These are phyloP conservation scores for Nebria salina DNA, from an alignment of 2,888 invertebrate genomes.

Conservation along the genomic window DNA sequence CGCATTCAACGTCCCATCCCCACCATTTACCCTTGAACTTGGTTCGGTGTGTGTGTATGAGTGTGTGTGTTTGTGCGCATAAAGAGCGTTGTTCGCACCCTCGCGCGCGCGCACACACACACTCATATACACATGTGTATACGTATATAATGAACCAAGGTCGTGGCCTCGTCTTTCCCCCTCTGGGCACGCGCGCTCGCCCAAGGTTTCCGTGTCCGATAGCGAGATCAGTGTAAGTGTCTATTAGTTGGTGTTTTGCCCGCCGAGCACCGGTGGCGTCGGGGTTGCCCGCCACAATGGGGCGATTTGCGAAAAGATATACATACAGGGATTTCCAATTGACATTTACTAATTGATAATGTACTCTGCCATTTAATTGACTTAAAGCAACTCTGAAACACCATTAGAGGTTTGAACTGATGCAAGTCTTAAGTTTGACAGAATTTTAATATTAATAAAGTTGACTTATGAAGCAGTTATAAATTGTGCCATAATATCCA, in stretches of 20 bases:
- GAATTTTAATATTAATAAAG: not conserved
- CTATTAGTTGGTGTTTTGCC: not conserved
- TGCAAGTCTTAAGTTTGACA: no score
- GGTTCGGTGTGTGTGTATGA: constrained; percentile 53
- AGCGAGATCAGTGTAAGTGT: constrained; percentile 9
- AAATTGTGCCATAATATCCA: not conserved
- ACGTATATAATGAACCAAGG: constrained; percentile 20
- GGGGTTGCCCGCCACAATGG: constrained; percentile 29
- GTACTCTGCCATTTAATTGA: no score
- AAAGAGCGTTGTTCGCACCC: constrained; percentile 41
- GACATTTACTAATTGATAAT: no score
- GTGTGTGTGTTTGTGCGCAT: constrained; percentile 14
- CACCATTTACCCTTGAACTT: constrained; percentile 64
- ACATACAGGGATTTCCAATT: no score
- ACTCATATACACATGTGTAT: constrained; percentile 6
- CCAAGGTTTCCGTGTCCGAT: constrained; percentile 27
- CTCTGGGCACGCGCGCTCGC: constrained; percentile 41
- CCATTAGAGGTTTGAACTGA: no score
- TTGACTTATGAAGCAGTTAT: not conserved
- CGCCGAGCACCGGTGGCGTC: constrained; percentile 27
- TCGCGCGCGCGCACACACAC: constrained; percentile 29
- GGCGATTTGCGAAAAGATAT: not conserved
- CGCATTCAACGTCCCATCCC: constrained; percentile 52
- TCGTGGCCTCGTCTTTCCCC: constrained; percentile 35
- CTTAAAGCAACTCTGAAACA: no score